Evolutionary conservation across 1,140 invertebrate genomes (phyloP).

Genomic region (Palaemon carinicauda): DNA sequence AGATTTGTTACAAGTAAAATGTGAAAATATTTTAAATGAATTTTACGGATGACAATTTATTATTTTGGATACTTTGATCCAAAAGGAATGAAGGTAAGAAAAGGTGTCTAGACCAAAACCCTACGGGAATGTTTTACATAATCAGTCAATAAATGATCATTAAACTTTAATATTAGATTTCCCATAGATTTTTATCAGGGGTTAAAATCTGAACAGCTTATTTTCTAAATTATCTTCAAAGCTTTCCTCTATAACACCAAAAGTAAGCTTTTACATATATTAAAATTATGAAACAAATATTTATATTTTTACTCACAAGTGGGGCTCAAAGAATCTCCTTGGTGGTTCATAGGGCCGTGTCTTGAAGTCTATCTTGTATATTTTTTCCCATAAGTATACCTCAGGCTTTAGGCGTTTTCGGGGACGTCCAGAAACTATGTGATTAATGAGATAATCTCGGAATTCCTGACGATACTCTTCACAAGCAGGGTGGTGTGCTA

Average conservation of each 20-base stretch:
- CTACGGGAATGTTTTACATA: too few relatives aligned
- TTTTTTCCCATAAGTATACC: conserved; percentile 40
- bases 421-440: conserved; percentile 8
- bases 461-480: conserved; percentile 29
- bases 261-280: not conserved
- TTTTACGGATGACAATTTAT: too few relatives aligned
- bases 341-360: not conserved
- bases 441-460: not conserved
- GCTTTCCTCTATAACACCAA: not conserved
- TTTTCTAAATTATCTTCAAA: not conserved
- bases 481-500: conserved; percentile 7
- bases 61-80: too few relatives aligned
- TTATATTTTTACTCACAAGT: conserved; percentile 20
- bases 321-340: conserved; percentile 24
- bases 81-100: too few relatives aligned
- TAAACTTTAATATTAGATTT: too few relatives aligned
- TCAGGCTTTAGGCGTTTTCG: not conserved
- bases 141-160: too few relatives aligned
- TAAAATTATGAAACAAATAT: not conserved
- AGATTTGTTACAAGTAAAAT: too few relatives aligned
- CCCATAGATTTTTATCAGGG: too few relatives aligned
- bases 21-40: too few relatives aligned
- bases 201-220: too few relatives aligned
- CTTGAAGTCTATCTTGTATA: conserved; percentile 34
- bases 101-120: too few relatives aligned